phyloP scores from a whole-genome alignment of 2,888 invertebrate species.

The Dryocosmus kuriphilus region DNA sequence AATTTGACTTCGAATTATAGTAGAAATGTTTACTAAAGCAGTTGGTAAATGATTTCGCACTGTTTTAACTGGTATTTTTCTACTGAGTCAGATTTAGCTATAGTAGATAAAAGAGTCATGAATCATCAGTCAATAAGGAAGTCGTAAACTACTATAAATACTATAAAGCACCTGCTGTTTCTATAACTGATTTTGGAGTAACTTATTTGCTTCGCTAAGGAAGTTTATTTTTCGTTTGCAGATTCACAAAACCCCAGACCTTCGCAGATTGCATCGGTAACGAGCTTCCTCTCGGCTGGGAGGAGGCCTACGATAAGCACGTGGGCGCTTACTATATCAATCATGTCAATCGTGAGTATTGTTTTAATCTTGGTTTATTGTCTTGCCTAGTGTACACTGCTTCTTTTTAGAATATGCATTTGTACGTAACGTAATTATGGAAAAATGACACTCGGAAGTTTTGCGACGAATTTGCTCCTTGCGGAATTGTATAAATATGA shows the following conservation, averaged over 20 bases:
- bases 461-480: too few species aligned
- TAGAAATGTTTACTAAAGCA: too few species aligned
- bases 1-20: too few species aligned
- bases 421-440: background rate
- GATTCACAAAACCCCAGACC: slow-evolving; percentile 96
- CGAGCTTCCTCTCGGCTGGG: slow-evolving; percentile 98
- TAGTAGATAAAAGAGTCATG: background rate
- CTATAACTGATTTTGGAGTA: background rate
- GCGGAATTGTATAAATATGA: too few species aligned
- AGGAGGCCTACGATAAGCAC: slow-evolving; percentile 95
- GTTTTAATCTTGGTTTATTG: slow-evolving; percentile 22
- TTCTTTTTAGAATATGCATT: background rate
- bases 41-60: too few species aligned
- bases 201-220: background rate
- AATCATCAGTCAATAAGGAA: background rate
- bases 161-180: background rate
- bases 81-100: too few species aligned
- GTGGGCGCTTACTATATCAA: slow-evolving; percentile 98
- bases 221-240: slow-evolving; percentile 79
- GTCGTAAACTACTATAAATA: background rate
- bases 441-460: too few species aligned
- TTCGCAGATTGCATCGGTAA: slow-evolving; percentile 99
- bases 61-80: too few species aligned
- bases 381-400: background rate
- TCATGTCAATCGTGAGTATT: slow-evolving; percentile 94